Percentiles rank a stretch among this genome's conserved stretches.
Evolutionary conservation across 2,888 invertebrate species (phyloP).

Genomic region (Sminthurides aquaticus): DNA sequence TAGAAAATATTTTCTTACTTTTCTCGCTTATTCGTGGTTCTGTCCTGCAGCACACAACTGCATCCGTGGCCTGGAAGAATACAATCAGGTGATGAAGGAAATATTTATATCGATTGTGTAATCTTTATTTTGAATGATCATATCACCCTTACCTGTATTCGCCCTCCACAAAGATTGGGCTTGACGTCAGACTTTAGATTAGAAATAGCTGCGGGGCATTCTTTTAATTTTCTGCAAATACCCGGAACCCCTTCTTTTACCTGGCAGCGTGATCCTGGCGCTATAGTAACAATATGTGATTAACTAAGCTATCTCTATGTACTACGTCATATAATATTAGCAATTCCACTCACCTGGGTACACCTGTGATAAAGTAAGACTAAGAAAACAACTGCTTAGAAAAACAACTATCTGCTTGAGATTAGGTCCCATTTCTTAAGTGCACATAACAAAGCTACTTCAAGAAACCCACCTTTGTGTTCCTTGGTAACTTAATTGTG

Average conservation of each 20-base stretch:
- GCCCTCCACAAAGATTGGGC: conserved; percentile 18
- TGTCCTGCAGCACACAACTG: conserved; percentile 25
- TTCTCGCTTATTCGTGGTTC: conserved; percentile 21
- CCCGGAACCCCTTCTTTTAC: conserved; percentile 7
- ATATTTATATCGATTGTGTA: too few species aligned
- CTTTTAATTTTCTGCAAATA: conserved; percentile 13
- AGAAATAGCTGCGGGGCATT: conserved; percentile 25
- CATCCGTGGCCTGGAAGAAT: conserved; percentile 7
- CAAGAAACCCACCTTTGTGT: neutral
- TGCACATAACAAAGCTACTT: neutral
- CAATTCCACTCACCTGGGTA: conserved; percentile 1
- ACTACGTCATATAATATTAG: too few species aligned
- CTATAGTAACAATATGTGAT: neutral
- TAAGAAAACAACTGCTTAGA: too few species aligned
- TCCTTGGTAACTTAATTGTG: neutral
- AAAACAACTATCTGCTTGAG: too few species aligned
- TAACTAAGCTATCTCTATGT: too few species aligned
- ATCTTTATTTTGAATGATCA: too few species aligned
- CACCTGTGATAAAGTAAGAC: neutral
- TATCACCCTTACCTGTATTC: conserved; percentile 13
- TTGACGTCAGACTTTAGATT: conserved; percentile 23
- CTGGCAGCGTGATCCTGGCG: neutral
- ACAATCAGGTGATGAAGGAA: too few species aligned
- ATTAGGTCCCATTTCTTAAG: too few species aligned
- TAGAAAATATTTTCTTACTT: conserved; percentile 21